Base-by-base conservation (phyloP, 64 coral and sea anemone genomes). In the Astreopora myriophthalma region DNA sequence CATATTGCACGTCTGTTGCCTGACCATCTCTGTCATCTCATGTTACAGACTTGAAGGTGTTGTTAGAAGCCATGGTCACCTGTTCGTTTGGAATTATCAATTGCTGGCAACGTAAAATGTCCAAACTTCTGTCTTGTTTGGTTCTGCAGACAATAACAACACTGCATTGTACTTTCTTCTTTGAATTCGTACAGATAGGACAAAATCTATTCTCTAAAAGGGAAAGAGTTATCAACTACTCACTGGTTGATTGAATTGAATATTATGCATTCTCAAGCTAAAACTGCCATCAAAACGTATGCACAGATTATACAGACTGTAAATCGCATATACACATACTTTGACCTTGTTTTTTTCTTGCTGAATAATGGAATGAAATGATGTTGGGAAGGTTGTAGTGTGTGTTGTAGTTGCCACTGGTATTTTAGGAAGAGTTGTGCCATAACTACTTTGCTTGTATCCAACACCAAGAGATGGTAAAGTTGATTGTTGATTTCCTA, bases 291-390 rank as follows among this genome's bases (percentile, higher is more conserved):
- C 9, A 85, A 65, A 49, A 16, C n/a, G n/a, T n/a, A 27, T 35
- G 3, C 62, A 4, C 24, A 32, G 57, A 87, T 23, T 13, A 16
- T 48, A 28, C 19, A 70, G 38, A 28, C 10, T 13, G 16, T 55
- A 69, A 37, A 57, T 39, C 10, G 33, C 12, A 33, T 29, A 70
- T 26, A 5, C 7, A 12, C 19, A 73, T 23, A 52, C 87, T 87
- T 88, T 93, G 13, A 96, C 91, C 80, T 96, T 96, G 46, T 85
- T 96, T 82, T 96, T 96, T 48, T 96, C 95, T 36, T 89, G 73
- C 14, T 89, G 73, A 58, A 96, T 96, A 48, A 92, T 80, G 8
- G 95, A 91, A 40, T 77, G 93, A 72, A 96, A 96, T 31, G 95
- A 96, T 34, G 95, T 93, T 8, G 95, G 91, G 20, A 96, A 96